Evolutionary conservation across 2,888 invertebrate genomes (phyloP), one percentile per base, ranked within the genome.

Genomic region (Trissoscelio sp.): DNA sequence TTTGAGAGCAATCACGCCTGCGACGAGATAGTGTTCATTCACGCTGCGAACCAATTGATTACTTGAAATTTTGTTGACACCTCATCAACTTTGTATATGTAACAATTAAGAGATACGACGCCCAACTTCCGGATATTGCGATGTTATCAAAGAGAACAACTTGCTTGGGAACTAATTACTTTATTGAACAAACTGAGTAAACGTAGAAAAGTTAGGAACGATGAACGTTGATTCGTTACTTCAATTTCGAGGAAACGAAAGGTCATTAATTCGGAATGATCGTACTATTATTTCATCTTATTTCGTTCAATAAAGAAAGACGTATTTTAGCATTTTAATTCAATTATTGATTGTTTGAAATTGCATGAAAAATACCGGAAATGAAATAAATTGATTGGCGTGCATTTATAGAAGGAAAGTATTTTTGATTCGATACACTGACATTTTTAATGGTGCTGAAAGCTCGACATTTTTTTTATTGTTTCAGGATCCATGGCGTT

Each of bases 171-270:
- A 60, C 60, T 72, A 72, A 72, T 72, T 72, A 72, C 51, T 37
- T 72, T 51, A 51, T 60, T 42, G 51, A 60, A 60, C 72, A 39
- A 34, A 51, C 72, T 60, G 42, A 60, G 72, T 51, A 69, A 69
- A 69, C 72, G 72, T 58, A 57, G 72, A 72, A 60, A 60, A 72
- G 72, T 72, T 70, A 16, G 18, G 11, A 28, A 42, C 58, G 51
- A 72, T 60, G 72, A 60, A 60, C 48, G 24, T 31, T 31, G 57
- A 70, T 22, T 34, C 57, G 57, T 58, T 60, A 31, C 12, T 6
- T 34, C 42, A 37, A 60, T 51, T 42, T n/a, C 60, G 9, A 24
- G 51, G 18, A 4, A 51, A 72, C 37, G 53, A 5, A 22, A 53
- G 44, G 51, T 73, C 51, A 62, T 51, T 31, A 73, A 31, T 62